Base-by-base conservation (phyloP, 1,140 invertebrate genomes). In the Listronotus bonariensis region DNA sequence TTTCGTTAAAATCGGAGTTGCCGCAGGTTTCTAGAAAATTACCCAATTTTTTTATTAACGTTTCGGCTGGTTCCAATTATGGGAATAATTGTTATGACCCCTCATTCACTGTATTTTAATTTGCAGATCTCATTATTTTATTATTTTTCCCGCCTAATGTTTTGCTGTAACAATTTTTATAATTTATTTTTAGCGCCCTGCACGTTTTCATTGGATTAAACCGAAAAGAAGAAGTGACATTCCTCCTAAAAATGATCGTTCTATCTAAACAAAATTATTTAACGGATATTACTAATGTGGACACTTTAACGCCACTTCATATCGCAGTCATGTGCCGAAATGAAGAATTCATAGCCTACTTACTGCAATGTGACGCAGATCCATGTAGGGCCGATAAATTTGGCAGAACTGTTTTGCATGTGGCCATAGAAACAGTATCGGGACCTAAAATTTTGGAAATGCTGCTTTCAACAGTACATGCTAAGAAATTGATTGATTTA, bases 331-430 rank as follows among this genome's bases (percentile, higher is more conserved):
- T 57, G 72, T 59, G 56, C 70, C 52, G 73, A 72, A 57, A 71
- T 72, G 59, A 68, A 69, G 55, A 73, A 55, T 66, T 80, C 75
- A 64, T 71, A 7, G 38, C 40, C 10, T 53, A 59, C 40, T 70
- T 84, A 36, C 58, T 84, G 17, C 51, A 68, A 17, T 71, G 80
- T 43, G 77, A 80, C 8, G 84, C 83, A 7, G 79, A 83, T 77
- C 76, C 83, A 41, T 82, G 82, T 56, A 67, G 75, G 32, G 69
- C 76, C 17, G 84, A 86, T 70, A 71, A 74, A 14, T 66, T 80
- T 14, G 81, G 81, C 4, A 80, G 80, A 45, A 85, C 81, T 12
- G 74, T 83, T 0, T 65, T 86, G 20, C 84, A 87, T 65, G 64
- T 77, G 48, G 84, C 83, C 3, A 79, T 83, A 68, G 67, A 76